A percentile compares a stretch with the other conserved stretches of the same genome.
Evolutionary conservation across 1,140 invertebrate species (phyloP).

Genomic region (Dinoponera quadriceps): DNA sequence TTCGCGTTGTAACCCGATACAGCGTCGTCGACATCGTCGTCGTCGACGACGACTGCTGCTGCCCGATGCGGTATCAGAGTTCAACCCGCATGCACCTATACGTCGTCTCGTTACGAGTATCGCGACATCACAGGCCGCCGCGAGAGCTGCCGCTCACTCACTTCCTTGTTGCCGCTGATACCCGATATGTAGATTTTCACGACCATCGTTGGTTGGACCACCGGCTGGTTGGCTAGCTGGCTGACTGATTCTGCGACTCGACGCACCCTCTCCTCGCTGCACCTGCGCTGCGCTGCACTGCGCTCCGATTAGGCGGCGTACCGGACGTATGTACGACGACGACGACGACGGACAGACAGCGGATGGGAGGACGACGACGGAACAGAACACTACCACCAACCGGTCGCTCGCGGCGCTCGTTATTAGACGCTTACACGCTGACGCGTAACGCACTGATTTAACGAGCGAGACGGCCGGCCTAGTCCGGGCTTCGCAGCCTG

Average conservation of each 20-base stretch:
- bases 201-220: slow-evolving; percentile 88
- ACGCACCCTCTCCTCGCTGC: slow-evolving; percentile 38
- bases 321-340: neutral
- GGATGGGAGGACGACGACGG: neutral
- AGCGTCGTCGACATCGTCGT: slow-evolving; percentile 24
- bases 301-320: slow-evolving; percentile 40
- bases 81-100: neutral
- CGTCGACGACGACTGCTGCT: slow-evolving; percentile 14
- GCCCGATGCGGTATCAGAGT: neutral
- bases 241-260: neutral
- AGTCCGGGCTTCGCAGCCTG: neutral
- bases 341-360: neutral
- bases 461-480: slow-evolving; percentile 4
- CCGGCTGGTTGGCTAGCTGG: slow-evolving; percentile 39
- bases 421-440: slow-evolving; percentile 18
- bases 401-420: slow-evolving; percentile 16
- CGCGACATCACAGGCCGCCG: neutral
- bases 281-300: slow-evolving; percentile 5
- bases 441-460: slow-evolving; percentile 29
- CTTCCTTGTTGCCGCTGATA: slow-evolving; percentile 96
- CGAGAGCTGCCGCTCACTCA: slow-evolving; percentile 83
- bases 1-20: slow-evolving; percentile 63
- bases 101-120: neutral
- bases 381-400: slow-evolving; percentile 30
- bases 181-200: slow-evolving; percentile 96